Base-by-base conservation (phyloP, 2,113 vertebrate species). In the Delphinapterus leucas region DNA sequence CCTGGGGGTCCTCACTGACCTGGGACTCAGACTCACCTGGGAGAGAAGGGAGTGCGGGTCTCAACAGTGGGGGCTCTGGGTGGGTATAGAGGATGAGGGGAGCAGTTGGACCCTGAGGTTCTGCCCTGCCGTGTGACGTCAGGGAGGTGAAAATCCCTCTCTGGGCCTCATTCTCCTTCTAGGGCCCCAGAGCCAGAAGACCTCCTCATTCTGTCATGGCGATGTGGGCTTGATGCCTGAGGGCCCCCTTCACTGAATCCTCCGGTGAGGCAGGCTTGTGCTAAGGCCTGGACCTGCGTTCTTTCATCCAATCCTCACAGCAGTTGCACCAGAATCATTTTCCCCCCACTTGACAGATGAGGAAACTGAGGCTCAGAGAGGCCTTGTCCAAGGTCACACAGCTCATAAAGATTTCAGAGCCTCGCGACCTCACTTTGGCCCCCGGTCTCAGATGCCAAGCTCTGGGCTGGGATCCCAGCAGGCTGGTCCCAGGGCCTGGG, bases 61-160 rank as follows among this genome's bases (percentile, higher is more conserved):
- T 81, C 33, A 9, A 53, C 58, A 61, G 71, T 47, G 74, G 15
- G 31, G 71, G 13, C 11, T n/a, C 28, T 14, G 68, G 38, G 26
- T 0, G 58, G 36, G 23, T 1, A 0, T 0, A 5, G 47, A 14
- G 20, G 25, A 36, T 0, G 28, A 5, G 23, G 41, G 55, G 8
- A 17, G 7, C 53, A 2, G 15, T 38, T 2, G 8, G 71, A 26
- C n/a, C 71, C n/a, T 58, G 31, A 21, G 7, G 20, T 23, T 36
- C 31, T 61, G 82, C 31, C 33, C 20, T 55, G 53, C 95, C 71
- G 58, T 73, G 85, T 84, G 90, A 41, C 84, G 38, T 93, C 36
- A 11, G 58, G 36, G 86, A 83, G 90, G 28, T 23, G 10, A 18
- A 65, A 25, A 53, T 11, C 73, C 58, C 41, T 96, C 90, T 86